A percentile compares a stretch with the other conserved stretches of the same genome.
phyloP scores from a whole-genome alignment of 1,140 invertebrate species.

The Onthophagus taurus region DNA sequence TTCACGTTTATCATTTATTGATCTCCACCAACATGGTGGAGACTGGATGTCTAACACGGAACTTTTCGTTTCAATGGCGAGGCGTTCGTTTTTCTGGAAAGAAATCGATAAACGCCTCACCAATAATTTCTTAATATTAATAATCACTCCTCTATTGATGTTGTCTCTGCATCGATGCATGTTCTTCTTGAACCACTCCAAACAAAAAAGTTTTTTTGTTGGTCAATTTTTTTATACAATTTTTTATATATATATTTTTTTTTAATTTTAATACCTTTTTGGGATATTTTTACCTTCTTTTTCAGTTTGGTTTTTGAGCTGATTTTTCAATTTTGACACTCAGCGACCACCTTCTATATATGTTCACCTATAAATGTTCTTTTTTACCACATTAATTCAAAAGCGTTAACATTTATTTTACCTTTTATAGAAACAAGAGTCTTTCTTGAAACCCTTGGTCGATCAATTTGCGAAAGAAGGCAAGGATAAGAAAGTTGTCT shows the following conservation, averaged over 20 bases:
- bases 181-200: constrained; percentile 5
- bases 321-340: constrained; percentile 16
- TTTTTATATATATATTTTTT: constrained; percentile 12
- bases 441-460: constrained; percentile 88
- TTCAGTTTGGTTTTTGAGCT: constrained; percentile 18
- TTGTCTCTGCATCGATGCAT: constrained; percentile 22
- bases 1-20: background rate
- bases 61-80: too few species aligned
- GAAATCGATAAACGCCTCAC: background rate
- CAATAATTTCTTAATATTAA: constrained; percentile 5
- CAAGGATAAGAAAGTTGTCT: constrained; percentile 89
- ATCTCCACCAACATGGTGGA: background rate
- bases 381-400: background rate
- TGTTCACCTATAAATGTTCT: background rate
- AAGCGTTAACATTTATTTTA: constrained; percentile 11
- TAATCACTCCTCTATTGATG: constrained; percentile 12
- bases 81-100: too few species aligned
- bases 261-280: constrained; percentile 11
- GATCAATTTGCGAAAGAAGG: constrained; percentile 94
- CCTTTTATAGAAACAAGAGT: constrained; percentile 81
- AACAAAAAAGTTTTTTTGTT: constrained; percentile 2
- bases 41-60: too few species aligned
- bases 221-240: background rate
- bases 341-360: constrained; percentile 4
- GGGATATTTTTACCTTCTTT: constrained; percentile 12